These are phyloP conservation scores for Corythornis madagascariensis DNA, from an alignment of 2,113 vertebrate species.

Conservation along the genomic window DNA sequence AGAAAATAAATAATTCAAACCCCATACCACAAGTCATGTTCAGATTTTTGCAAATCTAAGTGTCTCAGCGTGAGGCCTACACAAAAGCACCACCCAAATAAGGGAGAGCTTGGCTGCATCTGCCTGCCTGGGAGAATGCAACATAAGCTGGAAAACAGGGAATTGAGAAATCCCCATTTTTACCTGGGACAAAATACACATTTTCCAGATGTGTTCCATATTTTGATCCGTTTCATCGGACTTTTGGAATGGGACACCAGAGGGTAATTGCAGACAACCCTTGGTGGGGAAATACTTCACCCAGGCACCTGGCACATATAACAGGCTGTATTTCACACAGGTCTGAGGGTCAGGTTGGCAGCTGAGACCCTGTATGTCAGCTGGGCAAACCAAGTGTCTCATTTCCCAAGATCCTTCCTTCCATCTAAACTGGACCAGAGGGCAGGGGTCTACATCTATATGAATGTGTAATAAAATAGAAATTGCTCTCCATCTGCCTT, in stretches of 20 bases:
- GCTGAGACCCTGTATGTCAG: not conserved
- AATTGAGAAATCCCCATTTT: fast-evolving
- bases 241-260: not conserved
- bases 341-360: not conserved
- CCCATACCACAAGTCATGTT: not conserved
- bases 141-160: not conserved
- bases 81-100: not conserved
- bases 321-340: not conserved
- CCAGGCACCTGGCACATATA: not conserved
- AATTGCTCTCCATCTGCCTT: not conserved
- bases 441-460: not conserved
- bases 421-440: not conserved
- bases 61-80: not conserved
- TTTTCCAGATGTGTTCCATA: no score
- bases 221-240: not conserved
- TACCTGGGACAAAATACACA: not conserved
- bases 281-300: not conserved
- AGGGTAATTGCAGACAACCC: not conserved
- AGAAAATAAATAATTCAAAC: not conserved
- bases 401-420: not conserved
- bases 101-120: not conserved
- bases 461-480: not conserved
- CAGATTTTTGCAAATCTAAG: not conserved
- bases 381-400: fast-evolving
- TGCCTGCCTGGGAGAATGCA: not conserved